Base-by-base conservation (phyloP, 2,888 invertebrate species). In the Ichneumon xanthorius region DNA sequence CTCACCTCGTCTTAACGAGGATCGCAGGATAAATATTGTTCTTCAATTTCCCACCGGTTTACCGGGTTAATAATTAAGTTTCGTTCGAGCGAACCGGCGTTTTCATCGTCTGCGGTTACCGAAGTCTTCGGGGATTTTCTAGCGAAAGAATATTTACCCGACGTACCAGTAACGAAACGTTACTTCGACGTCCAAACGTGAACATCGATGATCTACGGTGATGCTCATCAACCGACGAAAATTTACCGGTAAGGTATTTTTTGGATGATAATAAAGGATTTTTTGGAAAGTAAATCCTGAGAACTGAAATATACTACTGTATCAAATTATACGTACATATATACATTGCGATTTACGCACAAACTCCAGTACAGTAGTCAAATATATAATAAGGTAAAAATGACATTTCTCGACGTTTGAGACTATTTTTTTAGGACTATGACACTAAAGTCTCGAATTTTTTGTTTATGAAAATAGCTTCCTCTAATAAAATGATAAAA, bases 21-120 rank as follows among this genome's bases (percentile, higher is more conserved):
- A 72, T 80, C 80, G 79, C 50, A 67, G 53, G 61, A 85, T 82
- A 85, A 85, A 85, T 85, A 80, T 85, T 80, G 76, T 77, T 82
- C 72, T 80, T 85, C 67, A 80, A 82, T 82, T 85, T 82, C 58
- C 68, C 16, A 61, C 50, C n/a, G 45, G n/a, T 81, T 72, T 40
- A 30, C 61, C 72, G 71, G 58, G 61, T 72, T 71, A 33, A 65
- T 85, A 85, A 85, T 82, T 79, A 68, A 82, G 72, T 85, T 80
- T 72, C 72, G 22, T 63, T 19, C 14, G 63, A 76, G 67, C 58
- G 72, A 11, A 45, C 55, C 14, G 33, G 40, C 58, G 48, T 45
- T 63, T 67, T 82, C 71, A 50, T 85, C 58, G 19, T 30, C 14
- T 37, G 19, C 26, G 26, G 40, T 40, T 40, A 40, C 16, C 30